phyloP scores from a whole-genome alignment of 64 coral and sea anemone genomes.

The Dendronephthya gigantea region DNA sequence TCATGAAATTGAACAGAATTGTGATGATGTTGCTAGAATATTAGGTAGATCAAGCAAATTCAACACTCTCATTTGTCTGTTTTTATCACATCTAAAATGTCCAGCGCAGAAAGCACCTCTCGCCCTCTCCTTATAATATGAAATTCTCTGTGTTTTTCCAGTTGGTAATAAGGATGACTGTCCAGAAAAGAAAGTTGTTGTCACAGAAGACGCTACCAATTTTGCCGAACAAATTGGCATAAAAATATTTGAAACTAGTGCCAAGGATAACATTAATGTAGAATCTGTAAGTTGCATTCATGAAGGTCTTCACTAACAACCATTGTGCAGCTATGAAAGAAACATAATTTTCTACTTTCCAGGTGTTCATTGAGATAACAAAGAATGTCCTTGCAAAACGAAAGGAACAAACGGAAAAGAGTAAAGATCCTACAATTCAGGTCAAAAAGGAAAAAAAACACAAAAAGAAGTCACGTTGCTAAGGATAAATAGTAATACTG shows the following conservation, averaged over 20 bases:
- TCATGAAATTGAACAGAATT: conserved; percentile 99
- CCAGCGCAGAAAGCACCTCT: background rate
- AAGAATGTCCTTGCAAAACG: conserved; percentile 56
- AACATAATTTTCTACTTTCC: background rate
- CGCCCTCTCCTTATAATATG: background rate
- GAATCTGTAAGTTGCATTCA: conserved; percentile 54
- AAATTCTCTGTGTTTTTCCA: background rate
- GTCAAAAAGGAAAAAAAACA: conserved; percentile 70
- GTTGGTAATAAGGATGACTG: conserved; percentile 99
- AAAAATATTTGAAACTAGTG: conserved; percentile 97
- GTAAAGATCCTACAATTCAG: conserved; percentile 58
- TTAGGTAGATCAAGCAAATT: conserved; percentile 46
- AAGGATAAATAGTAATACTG: background rate
- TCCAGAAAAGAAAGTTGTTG: conserved; percentile 85
- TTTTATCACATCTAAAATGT: too few relatives aligned
- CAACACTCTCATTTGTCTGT: too few relatives aligned
- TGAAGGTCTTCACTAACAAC: background rate
- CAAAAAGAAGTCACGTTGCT: conserved; percentile 29
- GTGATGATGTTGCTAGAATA: conserved; percentile 86
- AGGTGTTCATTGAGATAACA: conserved; percentile 97
- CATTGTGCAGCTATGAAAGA: background rate
- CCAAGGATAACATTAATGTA: conserved; percentile 98
- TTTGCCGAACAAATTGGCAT: conserved; percentile 97
- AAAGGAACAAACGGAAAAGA: conserved; percentile 65
- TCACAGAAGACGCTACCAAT: conserved; percentile 64